These are phyloP conservation scores for Tadarida brasiliensis DNA, from an alignment of 2,797 vertebrate genomes.

Conservation along the genomic window DNA sequence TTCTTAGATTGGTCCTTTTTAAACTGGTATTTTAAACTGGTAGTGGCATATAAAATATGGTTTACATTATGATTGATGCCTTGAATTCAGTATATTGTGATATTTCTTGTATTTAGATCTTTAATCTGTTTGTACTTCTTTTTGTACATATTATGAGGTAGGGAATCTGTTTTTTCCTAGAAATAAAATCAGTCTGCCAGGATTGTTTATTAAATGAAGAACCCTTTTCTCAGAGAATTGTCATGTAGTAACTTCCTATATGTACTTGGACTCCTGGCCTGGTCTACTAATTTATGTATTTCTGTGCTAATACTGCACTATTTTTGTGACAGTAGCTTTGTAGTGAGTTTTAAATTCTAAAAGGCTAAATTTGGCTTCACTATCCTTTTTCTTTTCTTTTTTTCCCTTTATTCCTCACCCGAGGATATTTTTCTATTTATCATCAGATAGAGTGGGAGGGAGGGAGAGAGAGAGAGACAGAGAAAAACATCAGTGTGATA, in stretches of 20 bases:
- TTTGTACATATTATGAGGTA: neutral
- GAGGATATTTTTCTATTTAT: too few species aligned
- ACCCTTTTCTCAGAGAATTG: neutral
- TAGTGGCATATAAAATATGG: neutral
- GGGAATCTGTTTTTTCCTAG: neutral
- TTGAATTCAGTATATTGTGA: neutral
- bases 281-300: neutral
- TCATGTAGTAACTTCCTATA: neutral
- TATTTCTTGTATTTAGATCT: neutral
- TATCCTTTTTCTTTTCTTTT: neutral
- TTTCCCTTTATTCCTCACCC: too few species aligned
- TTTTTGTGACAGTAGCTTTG: neutral
- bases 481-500: too few species aligned
- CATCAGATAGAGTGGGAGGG: too few species aligned
- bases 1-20: neutral
- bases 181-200: neutral
- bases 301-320: neutral
- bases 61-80: neutral
- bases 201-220: neutral
- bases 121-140: conserved; percentile 22
- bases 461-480: too few species aligned
- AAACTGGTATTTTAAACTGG: neutral
- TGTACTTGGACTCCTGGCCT: neutral
- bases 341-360: neutral
- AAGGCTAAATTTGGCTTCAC: neutral